A percentile compares a stretch with the other conserved stretches of the same genome.
Evolutionary conservation across 2,888 invertebrate genomes (phyloP).

Genomic region (Achlya flavicornis): DNA sequence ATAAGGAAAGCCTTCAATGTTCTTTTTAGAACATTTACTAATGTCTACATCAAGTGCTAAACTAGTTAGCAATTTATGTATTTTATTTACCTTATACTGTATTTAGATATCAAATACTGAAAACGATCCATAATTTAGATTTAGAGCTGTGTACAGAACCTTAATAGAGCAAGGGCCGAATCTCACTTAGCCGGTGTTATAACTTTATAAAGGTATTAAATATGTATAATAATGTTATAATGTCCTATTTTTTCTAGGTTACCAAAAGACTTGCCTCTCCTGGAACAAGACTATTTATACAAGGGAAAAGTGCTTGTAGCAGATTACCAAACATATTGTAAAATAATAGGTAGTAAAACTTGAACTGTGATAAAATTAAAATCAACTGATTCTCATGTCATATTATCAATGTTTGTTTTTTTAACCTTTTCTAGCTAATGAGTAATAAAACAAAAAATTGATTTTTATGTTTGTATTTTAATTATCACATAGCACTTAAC

Average conservation of each 20-base stretch:
- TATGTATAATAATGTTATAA: no score
- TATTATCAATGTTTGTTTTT: neutral
- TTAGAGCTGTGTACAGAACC: no score
- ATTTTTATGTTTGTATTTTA: neutral
- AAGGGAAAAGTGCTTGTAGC: conserved; percentile 73
- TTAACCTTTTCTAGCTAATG: neutral
- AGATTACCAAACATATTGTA: conserved; percentile 77
- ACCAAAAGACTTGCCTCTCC: conserved; percentile 55
- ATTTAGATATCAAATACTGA: no score
- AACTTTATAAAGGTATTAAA: no score
- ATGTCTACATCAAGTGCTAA: no score
- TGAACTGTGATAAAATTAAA: neutral
- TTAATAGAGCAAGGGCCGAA: no score
- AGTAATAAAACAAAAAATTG: neutral
- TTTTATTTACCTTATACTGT: no score
- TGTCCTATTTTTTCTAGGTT: conserved; percentile 40
- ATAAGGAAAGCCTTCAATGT: no score
- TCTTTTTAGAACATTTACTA: no score
- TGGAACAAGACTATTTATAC: conserved; percentile 68
- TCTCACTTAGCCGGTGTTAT: no score
- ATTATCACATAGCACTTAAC: neutral
- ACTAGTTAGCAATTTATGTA: no score
- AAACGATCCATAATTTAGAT: no score
- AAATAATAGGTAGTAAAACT: conserved; percentile 60
- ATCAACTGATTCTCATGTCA: neutral